Evolutionary conservation across 2,888 invertebrate species (phyloP), one percentile per base, ranked within the genome.

Genomic region (Leucophenga maculata): DNA sequence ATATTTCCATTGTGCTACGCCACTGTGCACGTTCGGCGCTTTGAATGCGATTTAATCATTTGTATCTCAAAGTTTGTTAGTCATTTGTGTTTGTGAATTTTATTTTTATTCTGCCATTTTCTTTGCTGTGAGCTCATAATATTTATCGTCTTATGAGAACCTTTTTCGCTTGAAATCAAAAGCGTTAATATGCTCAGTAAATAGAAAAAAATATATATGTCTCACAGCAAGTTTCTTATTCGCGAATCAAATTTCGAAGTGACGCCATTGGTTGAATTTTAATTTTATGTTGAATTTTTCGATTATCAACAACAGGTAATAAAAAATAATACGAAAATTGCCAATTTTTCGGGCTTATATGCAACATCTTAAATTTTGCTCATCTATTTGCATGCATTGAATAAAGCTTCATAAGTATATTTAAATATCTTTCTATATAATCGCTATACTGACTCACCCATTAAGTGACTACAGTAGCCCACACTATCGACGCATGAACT

Each of bases 111-210:
- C 60, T 39, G 32, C 18, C 20, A 48, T 64, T 48, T 16, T 48
- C 18, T 64, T 60, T 32, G 20, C 20, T 57, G 26, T 26, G 22
- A 65, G 48, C 18, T 65, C 11, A 22, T 16, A 48, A 50, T n/a
- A 32, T 64, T 26, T 57, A 14, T 18, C 26, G 46, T 22, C 8
- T 26, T 8, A 48, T 54, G 59, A 20, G 62, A 20, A 64, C 60
- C 60, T 60, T 66, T 65, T 68, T 70, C 62, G 57, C 67, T 65
- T 46, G 55, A 46, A 54, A 67, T 54, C 54, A 71, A 67, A 52
- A 16, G 46, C 52, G 52, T 52, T 48, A 69, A 71, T 69, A 32
- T 48, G 18, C 20, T 64, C 0, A n/a, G 26, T 26, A 64, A 64
- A 64, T 46, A 64, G 14, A n/a, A n/a, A n/a, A n/a, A n/a, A n/a